Evolutionary conservation across 1,140 invertebrate genomes (phyloP).

Genomic region (Polypedilum pembai): DNA sequence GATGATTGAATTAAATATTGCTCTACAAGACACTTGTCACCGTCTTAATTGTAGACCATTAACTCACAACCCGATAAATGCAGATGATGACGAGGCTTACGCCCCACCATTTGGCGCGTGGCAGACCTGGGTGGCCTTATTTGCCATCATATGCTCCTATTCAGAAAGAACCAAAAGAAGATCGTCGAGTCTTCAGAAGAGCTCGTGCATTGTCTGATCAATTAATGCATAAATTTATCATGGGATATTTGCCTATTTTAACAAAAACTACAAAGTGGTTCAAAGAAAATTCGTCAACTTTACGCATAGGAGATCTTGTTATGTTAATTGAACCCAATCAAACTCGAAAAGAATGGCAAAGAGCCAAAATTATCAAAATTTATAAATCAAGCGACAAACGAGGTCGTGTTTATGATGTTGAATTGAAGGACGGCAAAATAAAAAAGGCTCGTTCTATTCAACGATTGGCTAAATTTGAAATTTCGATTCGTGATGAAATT

Average conservation of each 20-base stretch:
- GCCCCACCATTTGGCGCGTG: neutral
- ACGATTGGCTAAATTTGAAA: neutral
- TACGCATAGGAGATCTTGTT: neutral
- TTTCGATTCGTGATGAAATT: no score
- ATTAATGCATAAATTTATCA: neutral
- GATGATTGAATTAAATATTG: neutral
- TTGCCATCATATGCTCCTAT: neutral
- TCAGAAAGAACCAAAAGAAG: neutral
- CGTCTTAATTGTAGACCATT: neutral
- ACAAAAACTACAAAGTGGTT: neutral
- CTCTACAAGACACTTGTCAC: neutral
- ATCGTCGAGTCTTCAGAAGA: neutral
- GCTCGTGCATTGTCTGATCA: neutral
- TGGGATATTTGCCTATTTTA: neutral
- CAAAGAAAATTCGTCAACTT: neutral
- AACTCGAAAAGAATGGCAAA: neutral
- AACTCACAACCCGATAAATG: neutral
- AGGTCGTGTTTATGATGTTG: neutral
- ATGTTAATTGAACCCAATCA: neutral
- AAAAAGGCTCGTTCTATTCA: neutral
- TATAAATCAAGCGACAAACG: neutral
- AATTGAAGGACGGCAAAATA: neutral
- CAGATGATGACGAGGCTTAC: neutral
- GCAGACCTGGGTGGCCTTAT: neutral
- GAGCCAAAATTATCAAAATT: neutral